These are phyloP conservation scores for Stichodactyla mertensii DNA, from an alignment of 64 coral and sea anemone genomes.

Conservation along the genomic window DNA sequence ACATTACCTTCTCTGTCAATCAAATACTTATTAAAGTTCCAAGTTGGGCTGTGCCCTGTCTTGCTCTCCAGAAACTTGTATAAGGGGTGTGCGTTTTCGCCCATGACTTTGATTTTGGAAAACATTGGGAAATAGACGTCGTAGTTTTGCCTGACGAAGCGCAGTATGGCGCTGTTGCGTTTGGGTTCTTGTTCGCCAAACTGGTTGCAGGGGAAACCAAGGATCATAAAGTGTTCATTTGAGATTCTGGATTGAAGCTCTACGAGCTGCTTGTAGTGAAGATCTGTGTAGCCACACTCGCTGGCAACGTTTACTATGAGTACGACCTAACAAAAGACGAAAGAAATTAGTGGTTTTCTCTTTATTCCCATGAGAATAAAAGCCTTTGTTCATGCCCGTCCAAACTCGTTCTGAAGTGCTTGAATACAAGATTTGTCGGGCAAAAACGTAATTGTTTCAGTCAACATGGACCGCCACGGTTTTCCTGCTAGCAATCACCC, in stretches of 20 bases:
- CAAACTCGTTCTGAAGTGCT: no score
- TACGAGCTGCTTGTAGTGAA: conserved; percentile 82
- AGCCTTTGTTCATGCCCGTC: no score
- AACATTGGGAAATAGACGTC: conserved; percentile 84
- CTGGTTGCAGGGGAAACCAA: conserved; percentile 95
- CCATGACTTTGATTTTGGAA: conserved; percentile 74
- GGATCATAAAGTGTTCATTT: conserved; percentile 58
- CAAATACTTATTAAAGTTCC: conserved; percentile 98
- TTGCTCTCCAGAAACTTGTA: conserved; percentile 51
- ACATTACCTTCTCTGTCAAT: conserved; percentile 64
- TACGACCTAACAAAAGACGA: conserved; percentile 40
- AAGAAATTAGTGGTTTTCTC: not conserved
- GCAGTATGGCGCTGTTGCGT: conserved; percentile 57
- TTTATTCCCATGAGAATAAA: not conserved
- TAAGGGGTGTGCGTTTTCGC: conserved; percentile 72
- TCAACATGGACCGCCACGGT: no score
- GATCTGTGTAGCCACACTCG: conserved; percentile 95
- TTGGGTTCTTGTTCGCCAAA: conserved; percentile 93
- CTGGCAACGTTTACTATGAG: conserved; percentile 96
- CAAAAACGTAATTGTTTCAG: no score
- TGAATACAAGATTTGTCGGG: no score
- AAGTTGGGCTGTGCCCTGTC: conserved; percentile 31
- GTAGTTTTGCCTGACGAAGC: conserved; percentile 74
- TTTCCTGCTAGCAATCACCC: no score
- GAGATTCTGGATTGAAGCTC: conserved; percentile 62